Percentiles rank a stretch among this genome's conserved stretches.
Evolutionary conservation across 2,797 vertebrate genomes (phyloP).

Genomic region (Ibycter americanus): DNA sequence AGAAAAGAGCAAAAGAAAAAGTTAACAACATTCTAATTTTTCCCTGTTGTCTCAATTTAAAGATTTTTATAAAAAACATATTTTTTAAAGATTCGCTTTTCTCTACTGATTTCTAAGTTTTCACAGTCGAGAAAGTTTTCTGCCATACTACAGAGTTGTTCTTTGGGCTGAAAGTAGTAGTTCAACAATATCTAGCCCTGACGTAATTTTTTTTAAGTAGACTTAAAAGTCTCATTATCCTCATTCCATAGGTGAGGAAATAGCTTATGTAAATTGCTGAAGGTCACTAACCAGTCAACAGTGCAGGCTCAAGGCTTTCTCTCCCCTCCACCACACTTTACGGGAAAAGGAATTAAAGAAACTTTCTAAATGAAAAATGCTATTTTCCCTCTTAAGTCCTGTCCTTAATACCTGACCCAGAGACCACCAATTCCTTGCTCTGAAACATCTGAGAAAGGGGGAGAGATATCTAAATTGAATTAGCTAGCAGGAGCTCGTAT

Average conservation of each 20-base stretch:
- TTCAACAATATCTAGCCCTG: background rate
- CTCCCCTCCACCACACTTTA: background rate
- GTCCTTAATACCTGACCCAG: background rate
- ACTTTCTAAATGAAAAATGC: background rate
- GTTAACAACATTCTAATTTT: slow-evolving; percentile 39
- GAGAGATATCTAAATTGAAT: background rate
- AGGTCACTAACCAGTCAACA: slow-evolving; percentile 34
- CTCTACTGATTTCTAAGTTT: background rate
- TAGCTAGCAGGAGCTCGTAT: background rate
- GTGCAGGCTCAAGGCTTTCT: background rate
- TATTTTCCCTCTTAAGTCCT: background rate
- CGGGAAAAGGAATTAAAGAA: background rate
- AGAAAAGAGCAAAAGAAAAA: background rate
- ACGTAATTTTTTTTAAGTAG: background rate
- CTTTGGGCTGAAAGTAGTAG: background rate
- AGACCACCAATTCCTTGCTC: background rate
- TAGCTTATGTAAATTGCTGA: slow-evolving; percentile 32
- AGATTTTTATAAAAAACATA: slow-evolving; percentile 18
- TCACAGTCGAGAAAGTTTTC: background rate
- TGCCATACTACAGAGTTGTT: background rate
- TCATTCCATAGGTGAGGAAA: slow-evolving; percentile 45
- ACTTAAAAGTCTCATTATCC: slow-evolving; percentile 28
- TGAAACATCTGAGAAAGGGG: background rate
- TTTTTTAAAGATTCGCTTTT: slow-evolving; percentile 20
- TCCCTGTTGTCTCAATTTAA: slow-evolving; percentile 28